Evolutionary conservation across 1,140 invertebrate genomes (phyloP), one percentile per base, ranked within the genome.

Genomic region (Drosophila punjabiensis): DNA sequence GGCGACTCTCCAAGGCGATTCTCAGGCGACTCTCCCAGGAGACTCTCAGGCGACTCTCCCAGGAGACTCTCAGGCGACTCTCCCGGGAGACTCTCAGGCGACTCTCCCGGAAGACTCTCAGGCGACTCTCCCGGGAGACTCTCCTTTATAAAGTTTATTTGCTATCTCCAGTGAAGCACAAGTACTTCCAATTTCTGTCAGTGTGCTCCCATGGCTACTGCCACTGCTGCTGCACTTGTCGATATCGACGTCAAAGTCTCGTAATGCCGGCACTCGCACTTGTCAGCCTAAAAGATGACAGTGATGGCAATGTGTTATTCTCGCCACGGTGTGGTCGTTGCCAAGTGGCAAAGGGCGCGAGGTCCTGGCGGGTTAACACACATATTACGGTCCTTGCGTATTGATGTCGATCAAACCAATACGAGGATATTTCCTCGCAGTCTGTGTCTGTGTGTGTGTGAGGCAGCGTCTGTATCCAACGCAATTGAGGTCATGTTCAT

Each of bases 401-500:
- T 88, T 89, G 85, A 84, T 90, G 82, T 90, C 87, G 86, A 90
- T 90, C 87, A 91, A 90, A 81, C 76, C 73, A 78, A 90, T 85
- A 79, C 58, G 66, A 76, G 67, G 45, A 32, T 33, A 56, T 56
- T 5, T 39, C 55, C 53, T n/a, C n/a, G 39, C 41, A 58, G 16
- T 52, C 20, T 43, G 32, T 39, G 39, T 50, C 64, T 41, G 30
- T 39, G 30, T 47, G 59, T 52, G 13, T 45, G 13, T 5, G 18
- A 20, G 43, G 43, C 18, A 63, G 53, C 35, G 48, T 62, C 43
- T 66, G 69, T 75, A 50, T 35, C 65, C 77, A 84, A 77, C 81
- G 76, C 89, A 92, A 92, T 92, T 92, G 89, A 92, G 89, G 89
- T 92, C 89, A 92, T 92, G 89, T 92, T 89, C 89, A 91, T 92